Evolutionary conservation across 2,797 vertebrate genomes (phyloP).

Genomic region (Carcharodon carcharias): DNA sequence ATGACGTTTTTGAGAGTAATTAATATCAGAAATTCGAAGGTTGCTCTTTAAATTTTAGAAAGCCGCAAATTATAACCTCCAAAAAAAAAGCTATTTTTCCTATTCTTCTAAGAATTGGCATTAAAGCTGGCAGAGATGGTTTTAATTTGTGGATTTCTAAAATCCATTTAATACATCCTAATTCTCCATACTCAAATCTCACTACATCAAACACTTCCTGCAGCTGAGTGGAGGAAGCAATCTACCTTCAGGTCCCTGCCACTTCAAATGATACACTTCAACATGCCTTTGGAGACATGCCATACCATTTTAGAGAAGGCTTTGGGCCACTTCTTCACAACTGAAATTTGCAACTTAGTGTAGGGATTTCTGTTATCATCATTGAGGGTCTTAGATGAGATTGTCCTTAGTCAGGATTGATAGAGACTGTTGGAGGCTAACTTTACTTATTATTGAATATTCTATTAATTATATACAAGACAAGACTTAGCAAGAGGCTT

Average conservation of each 20-base stretch:
- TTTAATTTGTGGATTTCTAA: not conserved
- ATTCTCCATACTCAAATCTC: not conserved
- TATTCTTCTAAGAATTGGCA: not conserved
- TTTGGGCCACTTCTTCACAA: not conserved
- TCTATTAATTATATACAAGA: too few species aligned
- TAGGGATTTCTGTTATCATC: not conserved
- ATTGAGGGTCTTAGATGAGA: too few species aligned
- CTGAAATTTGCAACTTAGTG: not conserved
- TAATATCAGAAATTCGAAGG: not conserved
- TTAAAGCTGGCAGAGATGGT: not conserved
- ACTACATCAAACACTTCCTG: not conserved
- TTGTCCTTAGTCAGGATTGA: too few species aligned
- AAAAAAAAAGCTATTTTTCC: not conserved
- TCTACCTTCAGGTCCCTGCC: not conserved
- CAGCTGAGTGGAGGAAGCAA: not conserved
- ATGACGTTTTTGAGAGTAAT: not conserved
- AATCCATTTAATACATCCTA: not conserved
- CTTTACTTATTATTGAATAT: too few species aligned
- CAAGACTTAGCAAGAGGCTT: too few species aligned
- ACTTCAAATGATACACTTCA: not conserved
- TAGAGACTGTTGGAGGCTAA: too few species aligned
- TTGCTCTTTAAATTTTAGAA: not conserved
- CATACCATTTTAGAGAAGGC: not conserved
- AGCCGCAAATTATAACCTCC: slow-evolving; percentile 14
- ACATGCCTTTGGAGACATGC: too few species aligned